Percentiles rank a stretch among this genome's conserved stretches.
Evolutionary conservation across 2,888 invertebrate genomes (phyloP).

Genomic region (Synergus itoensis): DNA sequence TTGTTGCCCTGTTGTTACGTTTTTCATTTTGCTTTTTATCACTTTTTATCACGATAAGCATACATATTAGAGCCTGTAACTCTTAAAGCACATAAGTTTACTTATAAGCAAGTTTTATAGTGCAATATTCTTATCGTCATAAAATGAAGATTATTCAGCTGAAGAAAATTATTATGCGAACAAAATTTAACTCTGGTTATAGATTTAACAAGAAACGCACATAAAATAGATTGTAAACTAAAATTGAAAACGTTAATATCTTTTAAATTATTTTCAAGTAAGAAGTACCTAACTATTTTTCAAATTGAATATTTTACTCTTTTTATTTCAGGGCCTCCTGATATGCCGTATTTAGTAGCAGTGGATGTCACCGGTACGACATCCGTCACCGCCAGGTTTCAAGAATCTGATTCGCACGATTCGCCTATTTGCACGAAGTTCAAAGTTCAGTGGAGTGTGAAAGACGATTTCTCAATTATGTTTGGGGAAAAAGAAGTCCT

Average conservation of each 20-base stretch:
- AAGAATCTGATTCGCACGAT: constrained; percentile 85
- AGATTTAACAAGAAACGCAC: too few relatives aligned
- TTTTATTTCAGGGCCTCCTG: constrained; percentile 83
- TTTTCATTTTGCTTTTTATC: not conserved
- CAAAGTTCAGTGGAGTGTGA: constrained; percentile 97
- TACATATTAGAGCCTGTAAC: not conserved
- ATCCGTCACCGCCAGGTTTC: constrained; percentile 84
- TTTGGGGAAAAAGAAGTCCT: constrained; percentile 89
- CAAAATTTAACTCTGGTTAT: not conserved
- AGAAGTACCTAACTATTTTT: not conserved
- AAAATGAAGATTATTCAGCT: constrained; percentile 14
- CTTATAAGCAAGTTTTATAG: not conserved
- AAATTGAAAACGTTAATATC: not conserved
- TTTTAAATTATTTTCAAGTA: not conserved
- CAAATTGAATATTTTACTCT: not conserved
- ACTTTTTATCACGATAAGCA: not conserved
- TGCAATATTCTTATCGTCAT: not conserved
- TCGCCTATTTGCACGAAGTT: constrained; percentile 93
- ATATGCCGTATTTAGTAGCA: constrained; percentile 88
- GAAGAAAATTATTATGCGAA: not conserved
- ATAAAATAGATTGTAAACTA: not conserved
- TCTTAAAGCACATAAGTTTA: not conserved
- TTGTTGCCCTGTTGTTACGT: too few relatives aligned
- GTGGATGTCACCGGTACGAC: constrained; percentile 86
- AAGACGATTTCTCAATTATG: constrained; percentile 89